Base-by-base conservation (phyloP, 2,888 invertebrate genomes). In the Julus scanicus region DNA sequence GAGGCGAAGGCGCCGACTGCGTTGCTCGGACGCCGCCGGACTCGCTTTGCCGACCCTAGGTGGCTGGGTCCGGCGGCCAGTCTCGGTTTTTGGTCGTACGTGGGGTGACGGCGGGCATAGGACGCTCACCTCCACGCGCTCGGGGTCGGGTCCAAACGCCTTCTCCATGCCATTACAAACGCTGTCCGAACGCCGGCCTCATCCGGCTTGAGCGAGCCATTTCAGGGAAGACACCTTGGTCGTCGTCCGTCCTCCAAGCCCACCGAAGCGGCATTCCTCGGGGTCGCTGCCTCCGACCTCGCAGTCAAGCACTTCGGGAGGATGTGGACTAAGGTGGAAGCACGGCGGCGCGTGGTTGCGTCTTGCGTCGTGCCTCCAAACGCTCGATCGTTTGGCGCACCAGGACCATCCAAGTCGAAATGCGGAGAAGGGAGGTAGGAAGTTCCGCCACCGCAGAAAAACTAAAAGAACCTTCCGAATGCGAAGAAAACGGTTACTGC, bases 131-230 rank as follows among this genome's bases (percentile, higher is more conserved):
- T 86, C 53, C 15, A 48, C 37, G 86, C 49, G 86, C 8, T 86
- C 86, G 48, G 40, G 85, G 11, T 86, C 57, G 37, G 53, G 17
- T 53, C 53, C 53, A 39, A 63, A 15, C 29, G 37, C 39, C 40
- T 86, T 57, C 86, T 48, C 86, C 86, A 86, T 86, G 86, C 86
- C 86, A 86, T 86, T 48, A 44, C 85, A 85, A 29, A 49, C n/a
- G 9, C 20, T 39, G 48, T 84, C 48, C 40, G 5, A 84, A 39
- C 40, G 29, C 85, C 49, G 44, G 44, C n/a, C 44, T 85, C 49
- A 44, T 71, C 63, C 63, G 63, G 63, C 63, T 71, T 8, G 8
- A n/a, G 63, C 20, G 80, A 20, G 71, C 20, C 8, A 71, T 2
- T 39, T 80, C 37, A 13, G 15, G 29, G 37, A 39, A 37, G 80